Base-by-base conservation (phyloP, 2,888 invertebrate genomes). In the Eupeodes latifasciatus region DNA sequence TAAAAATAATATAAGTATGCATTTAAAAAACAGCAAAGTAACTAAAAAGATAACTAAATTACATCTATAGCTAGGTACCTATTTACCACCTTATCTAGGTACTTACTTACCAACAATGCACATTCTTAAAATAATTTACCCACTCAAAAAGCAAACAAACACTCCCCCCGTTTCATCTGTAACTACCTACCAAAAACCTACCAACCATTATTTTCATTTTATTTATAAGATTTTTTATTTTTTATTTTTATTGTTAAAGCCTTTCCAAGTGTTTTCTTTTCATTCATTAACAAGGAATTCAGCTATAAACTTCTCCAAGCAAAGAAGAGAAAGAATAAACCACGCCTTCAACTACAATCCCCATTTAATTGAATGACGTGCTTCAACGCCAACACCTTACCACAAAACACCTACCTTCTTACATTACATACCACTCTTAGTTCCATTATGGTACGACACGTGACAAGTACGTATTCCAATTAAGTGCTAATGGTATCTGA, bases 401-500 rank as follows among this genome's bases (percentile, higher is more conserved):
- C 55, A 61, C 76, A 72, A 27, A 76, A 62, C 14, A 57, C 36
- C 10, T 7, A 40, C 3, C 16, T 14, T 5, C 5, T 14, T 14
- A 5, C 47, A 47, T 12, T 14, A 14, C 34, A 59, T 34, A 36
- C 59, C 14, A 19, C 19, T n/a, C 4, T 34, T 14, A 11, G 59
- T 34, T 14, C 14, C 59, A 14, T 19, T 12, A 34, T 1, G 27
- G 14, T 61, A 27, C 27, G 27, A 19, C 19, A 27, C 66, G n/a
- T 75, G 76, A 66, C 51, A 78, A 49, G 36, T 27, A 27, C 27
- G 27, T 75, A 78, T 59, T 81, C 81, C 75, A 85, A 88, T 88
- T 88, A 88, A 71, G n/a, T 78, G 44, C 85, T 85, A 85, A 88
- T 88, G 85, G 85, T 81, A 85, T 71, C 81, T 81, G 81, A 78